Evolutionary conservation across 2,888 invertebrate genomes (phyloP).

Genomic region (Sturmia bella): DNA sequence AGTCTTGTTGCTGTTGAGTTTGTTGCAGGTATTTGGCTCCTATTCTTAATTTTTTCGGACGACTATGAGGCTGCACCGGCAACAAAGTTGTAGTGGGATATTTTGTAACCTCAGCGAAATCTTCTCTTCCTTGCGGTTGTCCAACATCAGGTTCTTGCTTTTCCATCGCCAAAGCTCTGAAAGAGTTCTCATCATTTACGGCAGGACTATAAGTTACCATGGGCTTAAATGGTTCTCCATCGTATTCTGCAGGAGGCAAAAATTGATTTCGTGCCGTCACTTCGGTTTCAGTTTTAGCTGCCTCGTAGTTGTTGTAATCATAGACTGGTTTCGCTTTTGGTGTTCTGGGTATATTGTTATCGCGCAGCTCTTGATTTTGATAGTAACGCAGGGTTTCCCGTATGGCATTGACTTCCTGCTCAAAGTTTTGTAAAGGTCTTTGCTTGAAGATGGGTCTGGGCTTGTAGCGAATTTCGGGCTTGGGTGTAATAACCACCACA

Average conservation of each 20-base stretch:
- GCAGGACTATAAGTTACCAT: constrained; percentile 84
- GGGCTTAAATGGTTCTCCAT: constrained; percentile 85
- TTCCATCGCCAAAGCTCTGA: constrained; percentile 80
- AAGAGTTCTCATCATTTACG: constrained; percentile 79
- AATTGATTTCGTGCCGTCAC: constrained; percentile 67
- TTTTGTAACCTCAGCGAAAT: constrained; percentile 57
- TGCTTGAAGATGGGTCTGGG: constrained; percentile 67
- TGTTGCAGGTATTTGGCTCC: constrained; percentile 72
- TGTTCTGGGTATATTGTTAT: constrained; percentile 78
- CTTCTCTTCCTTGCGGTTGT: constrained; percentile 61
- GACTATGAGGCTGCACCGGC: constrained; percentile 68
- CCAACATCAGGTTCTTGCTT: constrained; percentile 82
- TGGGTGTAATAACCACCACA: constrained; percentile 83
- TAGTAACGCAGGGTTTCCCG: constrained; percentile 86
- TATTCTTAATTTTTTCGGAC: constrained; percentile 70
- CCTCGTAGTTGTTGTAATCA: constrained; percentile 87
- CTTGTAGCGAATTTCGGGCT: constrained; percentile 82
- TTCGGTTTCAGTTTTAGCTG: constrained; percentile 78
- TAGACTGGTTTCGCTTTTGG: constrained; percentile 84
- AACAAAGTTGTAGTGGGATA: constrained; percentile 76
- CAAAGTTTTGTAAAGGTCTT: constrained; percentile 83
- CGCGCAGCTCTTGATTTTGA: constrained; percentile 83
- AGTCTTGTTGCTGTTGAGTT: constrained; percentile 82
- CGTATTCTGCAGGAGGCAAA: constrained; percentile 82
- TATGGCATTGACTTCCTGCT: constrained; percentile 86